Evolutionary conservation across 2,888 invertebrate genomes (phyloP).

Genomic region (Stramonita haemastoma): DNA sequence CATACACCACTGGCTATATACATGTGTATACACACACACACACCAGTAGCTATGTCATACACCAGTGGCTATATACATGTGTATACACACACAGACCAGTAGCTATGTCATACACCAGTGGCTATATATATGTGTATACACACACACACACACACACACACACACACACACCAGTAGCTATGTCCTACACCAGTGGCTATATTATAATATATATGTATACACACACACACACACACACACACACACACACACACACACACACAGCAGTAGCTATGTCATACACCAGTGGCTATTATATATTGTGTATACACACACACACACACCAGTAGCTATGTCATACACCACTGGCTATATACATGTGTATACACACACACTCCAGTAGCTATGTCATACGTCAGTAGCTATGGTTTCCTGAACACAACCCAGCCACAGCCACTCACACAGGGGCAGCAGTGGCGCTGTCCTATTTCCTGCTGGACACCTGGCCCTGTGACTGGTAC

Average conservation of each 20-base stretch:
- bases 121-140: too few species aligned
- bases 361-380: too few species aligned
- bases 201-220: too few species aligned
- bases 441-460: conserved; percentile 82
- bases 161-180: neutral
- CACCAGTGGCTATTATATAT: too few species aligned
- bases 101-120: too few species aligned
- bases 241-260: neutral
- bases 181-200: too few species aligned
- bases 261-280: neutral
- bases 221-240: neutral
- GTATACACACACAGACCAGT: too few species aligned
- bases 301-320: too few species aligned
- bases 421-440: conserved; percentile 83
- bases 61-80: too few species aligned
- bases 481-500: conserved; percentile 85
- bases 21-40: neutral
- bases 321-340: too few species aligned
- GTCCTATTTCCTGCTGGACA: conserved; percentile 83
- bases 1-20: neutral
- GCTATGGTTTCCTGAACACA: conserved; percentile 56
- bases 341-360: too few species aligned
- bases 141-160: conserved; percentile 17
- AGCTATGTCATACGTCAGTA: too few species aligned
- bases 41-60: neutral